Evolutionary conservation across 2,797 vertebrate species (phyloP), one percentile per base, ranked within the genome.

Genomic region (Amniataba percoides): DNA sequence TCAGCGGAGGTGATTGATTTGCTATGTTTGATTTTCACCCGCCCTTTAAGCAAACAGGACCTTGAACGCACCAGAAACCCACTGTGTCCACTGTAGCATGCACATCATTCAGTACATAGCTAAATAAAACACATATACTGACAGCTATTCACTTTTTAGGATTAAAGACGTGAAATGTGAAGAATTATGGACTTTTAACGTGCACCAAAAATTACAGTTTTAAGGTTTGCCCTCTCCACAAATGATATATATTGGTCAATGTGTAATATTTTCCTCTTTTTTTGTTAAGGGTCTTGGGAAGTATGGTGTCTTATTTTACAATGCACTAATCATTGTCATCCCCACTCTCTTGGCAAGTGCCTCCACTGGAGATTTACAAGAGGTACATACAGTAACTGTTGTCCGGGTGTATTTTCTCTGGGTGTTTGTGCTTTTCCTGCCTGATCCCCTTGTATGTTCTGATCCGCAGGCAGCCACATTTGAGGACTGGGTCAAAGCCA

Each of bases 231-330:
- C 27, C 3, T 4, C 27, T 34, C 13, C 43, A 39, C 45, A 74
- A 21, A 45, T 19, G 1, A 23, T 40, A 5, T 40, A 51, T 51
- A 40, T 40, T 21, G 25, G 23, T 72, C 4, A 53, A 10, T 23
- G 21, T 67, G 2, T 51, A 27, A 63, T 60, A 4, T 55, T 59
- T 64, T 55, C 21, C 10, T 77, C 7, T 70, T 19, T 88, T 90
- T 87, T 19, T 58, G 5, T 23, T 12, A 64, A 99, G 98, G 96
- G 95, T 66, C 85, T 99, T 34, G 97, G 97, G 58, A 98, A 96
- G 87, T 97, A 97, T 0, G 97, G 97, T 25, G 95, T 99, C 57
- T 93, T 99, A 77, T 99, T 97, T 93, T 98, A 99, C 92, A 99
- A 99, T 56, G 96, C 97, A 10, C 92, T 96, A 42, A 95, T 98